Evolutionary conservation across 2,888 invertebrate species (phyloP).

Genomic region (Archaeoteleia sp.): DNA sequence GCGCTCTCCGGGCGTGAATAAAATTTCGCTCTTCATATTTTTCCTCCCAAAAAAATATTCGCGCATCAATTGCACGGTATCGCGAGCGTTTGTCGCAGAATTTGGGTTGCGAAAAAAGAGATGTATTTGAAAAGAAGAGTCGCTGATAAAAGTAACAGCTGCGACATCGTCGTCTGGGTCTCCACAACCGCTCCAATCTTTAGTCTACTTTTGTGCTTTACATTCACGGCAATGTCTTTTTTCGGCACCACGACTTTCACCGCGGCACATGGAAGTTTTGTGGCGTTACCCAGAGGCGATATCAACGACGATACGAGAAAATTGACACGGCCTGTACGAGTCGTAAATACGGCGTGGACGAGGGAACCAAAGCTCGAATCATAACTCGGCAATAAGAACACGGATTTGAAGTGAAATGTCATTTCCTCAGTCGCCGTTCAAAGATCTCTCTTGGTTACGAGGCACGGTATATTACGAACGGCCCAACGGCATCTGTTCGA

Average conservation of each 20-base stretch:
- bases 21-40: conserved; percentile 1
- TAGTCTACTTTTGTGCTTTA: conserved; percentile 12
- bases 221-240: conserved; percentile 19
- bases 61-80: neutral
- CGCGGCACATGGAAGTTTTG: conserved; percentile 7
- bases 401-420: conserved; percentile 36
- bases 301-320: conserved; percentile 32
- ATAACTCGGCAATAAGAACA: conserved; percentile 32
- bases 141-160: conserved; percentile 16
- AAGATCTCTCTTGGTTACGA: neutral
- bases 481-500: conserved; percentile 10
- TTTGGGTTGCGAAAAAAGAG: conserved; percentile 7
- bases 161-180: neutral
- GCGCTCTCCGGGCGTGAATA: neutral
- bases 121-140: conserved; percentile 4
- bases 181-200: conserved; percentile 17
- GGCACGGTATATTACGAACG: conserved; percentile 7
- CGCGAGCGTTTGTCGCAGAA: neutral
- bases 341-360: conserved; percentile 16
- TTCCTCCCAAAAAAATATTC: neutral
- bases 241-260: no score
- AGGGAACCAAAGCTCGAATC: conserved; percentile 7
- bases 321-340: conserved; percentile 21
- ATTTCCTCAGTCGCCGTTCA: conserved; percentile 17
- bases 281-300: conserved; percentile 29